A percentile compares a stretch with the other conserved stretches of the same genome.
Evolutionary conservation across 2,113 vertebrate genomes (phyloP).

Genomic region (Sinocyclocheilus anophthalmus): DNA sequence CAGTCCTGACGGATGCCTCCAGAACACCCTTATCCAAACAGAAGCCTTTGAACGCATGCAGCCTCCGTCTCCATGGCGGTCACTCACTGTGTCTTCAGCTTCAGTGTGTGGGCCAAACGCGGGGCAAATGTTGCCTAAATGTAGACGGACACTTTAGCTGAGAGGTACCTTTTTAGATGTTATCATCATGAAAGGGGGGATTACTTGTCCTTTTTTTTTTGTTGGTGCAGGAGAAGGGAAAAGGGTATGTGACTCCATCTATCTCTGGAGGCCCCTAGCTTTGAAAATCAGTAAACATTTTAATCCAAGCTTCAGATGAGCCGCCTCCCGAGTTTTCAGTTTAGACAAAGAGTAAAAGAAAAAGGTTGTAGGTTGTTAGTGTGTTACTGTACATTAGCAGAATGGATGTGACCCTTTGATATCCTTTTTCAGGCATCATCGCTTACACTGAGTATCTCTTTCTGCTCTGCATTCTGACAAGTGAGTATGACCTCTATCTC

Average conservation of each 20-base stretch:
- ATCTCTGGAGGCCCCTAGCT: constrained; percentile 63
- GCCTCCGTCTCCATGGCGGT: constrained; percentile 60
- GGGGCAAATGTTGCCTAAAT: constrained; percentile 42
- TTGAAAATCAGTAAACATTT: constrained; percentile 72
- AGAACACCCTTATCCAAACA: constrained; percentile 42
- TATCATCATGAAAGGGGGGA: constrained; percentile 73
- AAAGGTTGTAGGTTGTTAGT: constrained; percentile 30
- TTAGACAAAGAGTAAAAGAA: constrained; percentile 18
- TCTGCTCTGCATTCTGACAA: constrained; percentile 97
- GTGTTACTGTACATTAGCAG: constrained; percentile 65
- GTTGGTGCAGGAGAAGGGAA: constrained; percentile 33
- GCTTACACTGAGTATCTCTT: constrained; percentile 99
- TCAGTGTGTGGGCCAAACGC: constrained; percentile 69
- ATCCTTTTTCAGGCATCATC: constrained; percentile 86
- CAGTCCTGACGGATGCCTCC: constrained; percentile 29
- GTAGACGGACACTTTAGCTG: constrained; percentile 41
- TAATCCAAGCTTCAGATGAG: constrained; percentile 50
- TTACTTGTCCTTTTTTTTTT: constrained; percentile 53
- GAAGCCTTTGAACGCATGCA: constrained; percentile 12
- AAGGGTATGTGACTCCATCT: constrained; percentile 41
- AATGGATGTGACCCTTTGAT: constrained; percentile 58
- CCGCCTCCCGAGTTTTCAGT: constrained; percentile 18
- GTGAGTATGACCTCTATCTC: constrained; percentile 78
- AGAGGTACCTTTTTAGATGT: constrained; percentile 75
- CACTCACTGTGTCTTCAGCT: constrained; percentile 58